Evolutionary conservation across 2,113 vertebrate species (phyloP), one percentile per base, ranked within the genome.

Genomic region (Litocranius walleri): DNA sequence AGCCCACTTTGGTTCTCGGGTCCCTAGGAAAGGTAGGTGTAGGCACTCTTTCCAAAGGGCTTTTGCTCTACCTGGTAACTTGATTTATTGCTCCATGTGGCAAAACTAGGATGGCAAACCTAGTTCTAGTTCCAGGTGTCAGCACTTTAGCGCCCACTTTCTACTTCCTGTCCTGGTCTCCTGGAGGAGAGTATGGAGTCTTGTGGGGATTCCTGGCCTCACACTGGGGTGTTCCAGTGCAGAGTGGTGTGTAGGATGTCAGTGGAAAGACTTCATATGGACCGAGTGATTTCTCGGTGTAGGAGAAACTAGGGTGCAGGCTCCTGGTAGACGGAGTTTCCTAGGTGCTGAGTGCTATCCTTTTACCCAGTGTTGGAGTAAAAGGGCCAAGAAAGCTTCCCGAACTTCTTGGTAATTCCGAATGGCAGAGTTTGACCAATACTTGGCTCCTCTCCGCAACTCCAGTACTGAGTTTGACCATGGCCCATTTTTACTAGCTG

Each of bases 401-500:
- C 1, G 6, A 93, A 86, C 50, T 95, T 92, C 15, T 81, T 30
- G 25, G 27, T 85, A 36, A 78, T 95, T 97, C 96, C 5, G 10
- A 1, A 94, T 74, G 91, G 71, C 45, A 83, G 88, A 91, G 36
- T 97, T 95, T 93, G 77, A 85, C 81, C 87, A 85, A 88, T 95
- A 95, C 94, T 97, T 98, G 96, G 91, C 97, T 97, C 97, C 97
- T 98, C 93, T 97, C 97, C 84, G 85, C 50, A 97, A 96, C 97
- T 98, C 97, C 97, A 98, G 95, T 94, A 97, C 98, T 98, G 98
- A 97, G 97, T 98, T 98, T 97, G 95, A 97, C 95, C 94, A 7
- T 94, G 96, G 97, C 97, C 93, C 97, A 52, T 96, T 97, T 98
- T 98, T 98, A 98, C 98, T 98, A 97, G 98, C 97, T 97, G 97